A percentile compares a stretch with the other conserved stretches of the same genome.
Evolutionary conservation across 2,888 invertebrate species (phyloP).

Genomic region (Drosophila fulvimacula): DNA sequence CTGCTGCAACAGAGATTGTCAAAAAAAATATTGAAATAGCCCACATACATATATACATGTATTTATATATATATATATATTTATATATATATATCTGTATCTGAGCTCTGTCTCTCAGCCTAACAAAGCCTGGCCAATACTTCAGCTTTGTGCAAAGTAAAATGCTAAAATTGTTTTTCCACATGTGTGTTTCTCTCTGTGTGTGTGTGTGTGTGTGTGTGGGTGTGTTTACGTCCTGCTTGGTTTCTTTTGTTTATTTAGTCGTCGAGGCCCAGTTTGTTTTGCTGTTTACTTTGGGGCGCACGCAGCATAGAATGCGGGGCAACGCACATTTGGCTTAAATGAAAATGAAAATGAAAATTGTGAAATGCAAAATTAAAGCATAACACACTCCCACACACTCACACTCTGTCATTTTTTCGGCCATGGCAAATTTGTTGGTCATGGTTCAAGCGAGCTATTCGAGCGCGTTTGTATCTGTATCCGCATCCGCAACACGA

Average conservation of each 20-base stretch:
- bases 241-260: conserved; percentile 70
- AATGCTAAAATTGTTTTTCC: conserved; percentile 57
- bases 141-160: conserved; percentile 50
- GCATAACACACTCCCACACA: conserved; percentile 53
- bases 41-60: conserved; percentile 10
- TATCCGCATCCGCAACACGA: conserved; percentile 26
- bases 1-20: conserved; percentile 51
- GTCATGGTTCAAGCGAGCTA: conserved; percentile 35
- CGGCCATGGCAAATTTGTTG: conserved; percentile 32
- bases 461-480: conserved; percentile 35
- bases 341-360: conserved; percentile 28
- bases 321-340: conserved; percentile 37
- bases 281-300: conserved; percentile 53
- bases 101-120: conserved; percentile 5
- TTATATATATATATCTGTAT: background rate
- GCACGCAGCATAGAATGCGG: conserved; percentile 9
- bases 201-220: background rate
- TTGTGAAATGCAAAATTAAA: conserved; percentile 67
- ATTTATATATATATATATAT: conserved; percentile 2
- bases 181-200: background rate
- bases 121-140: conserved; percentile 63
- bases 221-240: conserved; percentile 43
- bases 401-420: conserved; percentile 18
- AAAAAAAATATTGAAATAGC: conserved; percentile 62
- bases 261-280: conserved; percentile 58